Base-by-base conservation (phyloP, 2,888 invertebrate genomes). In the Junonia oenone region DNA sequence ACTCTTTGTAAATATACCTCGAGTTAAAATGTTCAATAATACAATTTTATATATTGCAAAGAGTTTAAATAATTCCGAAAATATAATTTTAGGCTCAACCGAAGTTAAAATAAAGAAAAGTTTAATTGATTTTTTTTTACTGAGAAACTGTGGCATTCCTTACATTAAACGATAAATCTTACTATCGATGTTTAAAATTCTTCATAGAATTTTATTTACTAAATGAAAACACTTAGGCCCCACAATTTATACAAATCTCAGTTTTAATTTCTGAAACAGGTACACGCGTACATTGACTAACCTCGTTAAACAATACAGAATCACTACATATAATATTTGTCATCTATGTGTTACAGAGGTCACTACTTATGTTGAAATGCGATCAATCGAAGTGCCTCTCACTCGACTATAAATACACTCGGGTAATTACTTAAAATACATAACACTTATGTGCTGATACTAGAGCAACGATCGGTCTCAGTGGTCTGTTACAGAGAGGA, bases 241-340 rank as follows among this genome's bases (percentile, higher is more conserved):
- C 72, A 67, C 67, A 70, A 67, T 71, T 68, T 67, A 70, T 70
- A 76, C 68, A 77, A 73, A 75, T 74, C 68, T 66, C 54, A 68
- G 71, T 72, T 68, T 69, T 43, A 43, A 72, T 70, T 67, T 70
- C 72, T 69, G 72, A 75, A 75, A 83, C 83, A 83, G 83, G 83
- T 84, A 85, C 84, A 73, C 75, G 71, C 70, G 77, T 81, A 81
- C 76, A 75, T 76, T 73, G 74, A 78, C 76, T 79, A 78, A 73
- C 72, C 73, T 58, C 81, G 76, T 79, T 78, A 79, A 78, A 75
- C 78, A 76, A 61, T 48, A 76, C 72, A 71, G 66, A 71, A 70
- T 68, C 68, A 61, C 67, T 68, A 69, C 67, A 66, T 61, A 63
- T 63, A 53, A 51, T 35, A 54, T 56, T 58, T 59, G 61, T 59